Percentiles rank a stretch among this genome's conserved stretches.
These are phyloP conservation scores for Amaurobius ferox DNA, from an alignment of 2,888 invertebrate species.

Conservation along the genomic window DNA sequence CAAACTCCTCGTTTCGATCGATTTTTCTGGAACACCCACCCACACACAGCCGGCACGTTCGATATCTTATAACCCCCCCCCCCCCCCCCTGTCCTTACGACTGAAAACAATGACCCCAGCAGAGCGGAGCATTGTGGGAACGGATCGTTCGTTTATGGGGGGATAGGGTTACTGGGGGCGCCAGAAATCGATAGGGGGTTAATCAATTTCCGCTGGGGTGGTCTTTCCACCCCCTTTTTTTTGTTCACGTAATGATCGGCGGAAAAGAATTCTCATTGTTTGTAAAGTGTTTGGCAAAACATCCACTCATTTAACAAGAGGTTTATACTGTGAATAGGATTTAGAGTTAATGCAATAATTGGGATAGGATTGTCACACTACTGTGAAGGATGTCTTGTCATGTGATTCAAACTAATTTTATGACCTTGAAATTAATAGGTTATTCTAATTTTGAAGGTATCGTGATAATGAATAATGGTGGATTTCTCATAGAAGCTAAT, in stretches of 20 bases:
- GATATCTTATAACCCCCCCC: constrained; percentile 59
- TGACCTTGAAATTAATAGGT: too few species aligned
- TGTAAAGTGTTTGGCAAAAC: background rate
- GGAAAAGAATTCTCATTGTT: background rate
- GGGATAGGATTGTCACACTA: too few species aligned
- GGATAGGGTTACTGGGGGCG: background rate
- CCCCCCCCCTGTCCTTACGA: constrained; percentile 16
- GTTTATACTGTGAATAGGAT: too few species aligned
- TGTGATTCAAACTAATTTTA: too few species aligned
- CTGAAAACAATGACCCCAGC: constrained; percentile 49
- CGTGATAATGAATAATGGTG: too few species aligned
- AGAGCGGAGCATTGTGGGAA: constrained; percentile 33
- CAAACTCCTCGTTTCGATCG: background rate
- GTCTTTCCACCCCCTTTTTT: background rate
- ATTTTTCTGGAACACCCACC: background rate
- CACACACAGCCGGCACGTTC: constrained; percentile 27
- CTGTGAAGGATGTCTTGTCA: too few species aligned
- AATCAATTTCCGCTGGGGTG: constrained; percentile 3
- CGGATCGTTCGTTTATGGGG: constrained; percentile 13
- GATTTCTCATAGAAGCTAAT: too few species aligned
- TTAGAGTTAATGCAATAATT: too few species aligned
- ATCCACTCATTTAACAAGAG: background rate
- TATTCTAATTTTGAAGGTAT: too few species aligned
- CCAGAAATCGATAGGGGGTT: constrained; percentile 11
- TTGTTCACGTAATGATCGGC: background rate